These are phyloP conservation scores for Halocynthia roretzi DNA, from an alignment of 23 tunicate species.

Conservation along the genomic window DNA sequence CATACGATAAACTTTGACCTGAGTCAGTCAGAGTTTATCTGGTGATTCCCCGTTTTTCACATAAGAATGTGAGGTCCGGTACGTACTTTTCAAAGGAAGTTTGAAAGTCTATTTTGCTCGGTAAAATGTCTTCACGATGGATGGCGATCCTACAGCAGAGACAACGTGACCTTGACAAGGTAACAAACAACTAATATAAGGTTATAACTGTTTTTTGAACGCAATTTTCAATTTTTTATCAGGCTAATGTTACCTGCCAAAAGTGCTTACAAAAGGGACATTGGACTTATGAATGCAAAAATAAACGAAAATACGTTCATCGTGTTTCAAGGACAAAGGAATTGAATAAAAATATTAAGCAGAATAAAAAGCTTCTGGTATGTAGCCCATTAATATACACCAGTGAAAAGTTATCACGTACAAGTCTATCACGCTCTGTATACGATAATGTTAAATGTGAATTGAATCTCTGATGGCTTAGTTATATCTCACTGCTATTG, in stretches of 20 bases:
- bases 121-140: constrained; percentile 63
- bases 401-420: too few relatives aligned
- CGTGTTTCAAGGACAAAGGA: constrained; percentile 58
- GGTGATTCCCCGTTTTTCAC: too few relatives aligned
- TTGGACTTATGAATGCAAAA: constrained; percentile 88
- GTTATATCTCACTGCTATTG: too few relatives aligned
- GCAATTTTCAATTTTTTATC: constrained; percentile 11
- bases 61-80: too few relatives aligned
- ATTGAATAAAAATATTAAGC: constrained; percentile 44
- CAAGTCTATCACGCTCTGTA: too few relatives aligned
- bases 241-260: constrained; percentile 63
- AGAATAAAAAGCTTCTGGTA: constrained; percentile 17
- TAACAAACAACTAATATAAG: neutral
- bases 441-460: too few relatives aligned
- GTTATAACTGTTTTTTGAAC: neutral
- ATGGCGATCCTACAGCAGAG: constrained; percentile 60
- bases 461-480: too few relatives aligned
- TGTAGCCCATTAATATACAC: too few relatives aligned
- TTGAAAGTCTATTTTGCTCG: too few relatives aligned
- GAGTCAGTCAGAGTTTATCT: too few relatives aligned
- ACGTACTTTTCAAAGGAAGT: too few relatives aligned
- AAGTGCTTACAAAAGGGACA: constrained; percentile 83
- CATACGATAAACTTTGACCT: too few relatives aligned
- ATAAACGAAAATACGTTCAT: constrained; percentile 61
- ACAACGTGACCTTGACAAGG: constrained; percentile 55